Evolutionary conservation across 2,888 invertebrate genomes (phyloP), one percentile per base, ranked within the genome.

Genomic region (Tipula confusa): DNA sequence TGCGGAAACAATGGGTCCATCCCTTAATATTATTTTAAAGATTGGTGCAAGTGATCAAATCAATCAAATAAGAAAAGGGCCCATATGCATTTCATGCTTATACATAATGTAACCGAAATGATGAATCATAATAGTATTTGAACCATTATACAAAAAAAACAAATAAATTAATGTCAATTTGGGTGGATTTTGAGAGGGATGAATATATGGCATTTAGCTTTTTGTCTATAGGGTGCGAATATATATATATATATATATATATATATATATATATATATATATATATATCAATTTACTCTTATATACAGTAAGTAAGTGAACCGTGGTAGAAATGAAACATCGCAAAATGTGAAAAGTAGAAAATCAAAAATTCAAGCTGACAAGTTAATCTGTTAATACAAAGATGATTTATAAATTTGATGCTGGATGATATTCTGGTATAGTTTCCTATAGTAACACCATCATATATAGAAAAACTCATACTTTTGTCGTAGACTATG

Each of bases 91-190:
- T 64, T 64, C 64, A 64, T 64, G 6, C 64, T 64, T 64, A 64
- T 64, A 64, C 24, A 64, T 24, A 64, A 24, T 24, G 64, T 64
- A 64, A 64, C 24, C 24, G 64, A 64, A 64, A 64, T 64, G 64
- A 64, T 64, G 64, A 64, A 64, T 64, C 64, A 64, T 64, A 64
- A 15, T 24, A n/a, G 9, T 64, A 24, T 64, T 64, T 64, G 18
- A 18, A 64, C 64, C 64, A 64, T 64, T 64, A 64, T 9, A 24
- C 18, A 24, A 64, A 24, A 64, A 64, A 64, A 64, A 64, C 24
- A 64, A 64, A 64, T 64, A 64, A 64, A 64, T 64, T 64, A 64
- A 64, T 64, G 64, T 18, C 64, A 64, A 64, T 64, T 24, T 64
- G 24, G 64, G 24, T 9, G 64, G 24, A 64, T 48, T 18, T 9